Evolutionary conservation across 2,888 invertebrate species (phyloP).

Genomic region (Drosophila paramelanica): DNA sequence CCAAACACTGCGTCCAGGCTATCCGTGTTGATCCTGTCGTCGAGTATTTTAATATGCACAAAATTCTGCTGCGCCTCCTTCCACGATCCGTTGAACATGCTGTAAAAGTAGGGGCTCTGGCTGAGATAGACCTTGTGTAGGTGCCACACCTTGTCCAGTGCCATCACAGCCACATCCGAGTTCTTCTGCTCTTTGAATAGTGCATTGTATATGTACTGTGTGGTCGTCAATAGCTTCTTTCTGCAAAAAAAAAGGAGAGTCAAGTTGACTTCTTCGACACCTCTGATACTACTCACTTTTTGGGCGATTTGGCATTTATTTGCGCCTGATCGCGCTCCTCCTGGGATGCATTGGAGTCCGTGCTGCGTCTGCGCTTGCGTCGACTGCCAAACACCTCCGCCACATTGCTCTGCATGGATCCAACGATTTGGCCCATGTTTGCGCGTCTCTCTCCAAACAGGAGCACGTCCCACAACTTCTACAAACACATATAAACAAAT

Average conservation of each 20-base stretch:
- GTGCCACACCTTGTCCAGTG: conserved; percentile 90
- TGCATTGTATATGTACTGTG: conserved; percentile 92
- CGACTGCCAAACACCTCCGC: conserved; percentile 86
- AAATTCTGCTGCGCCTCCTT: conserved; percentile 88
- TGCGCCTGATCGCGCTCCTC: conserved; percentile 85
- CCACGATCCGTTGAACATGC: conserved; percentile 93
- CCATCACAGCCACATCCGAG: conserved; percentile 90
- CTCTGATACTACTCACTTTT: conserved; percentile 85
- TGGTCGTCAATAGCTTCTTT: conserved; percentile 89
- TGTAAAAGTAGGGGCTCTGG: conserved; percentile 92
- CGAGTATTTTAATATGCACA: conserved; percentile 89
- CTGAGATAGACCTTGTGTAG: conserved; percentile 92
- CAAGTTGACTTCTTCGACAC: background rate
- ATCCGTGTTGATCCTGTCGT: conserved; percentile 89
- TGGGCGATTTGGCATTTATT: conserved; percentile 85
- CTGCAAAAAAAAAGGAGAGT: conserved; percentile 60
- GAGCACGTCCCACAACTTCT: background rate
- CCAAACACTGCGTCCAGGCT: conserved; percentile 90
- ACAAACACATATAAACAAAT: background rate
- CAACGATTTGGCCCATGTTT: conserved; percentile 85
- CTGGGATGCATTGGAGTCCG: conserved; percentile 62
- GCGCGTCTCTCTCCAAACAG: conserved; percentile 8
- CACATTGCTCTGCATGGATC: conserved; percentile 84
- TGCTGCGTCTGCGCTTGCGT: conserved; percentile 86
- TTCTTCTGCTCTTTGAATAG: conserved; percentile 91